Evolutionary conservation across 2,888 invertebrate species (phyloP), one percentile per base, ranked within the genome.

Genomic region (Falcaria lacertinaria): DNA sequence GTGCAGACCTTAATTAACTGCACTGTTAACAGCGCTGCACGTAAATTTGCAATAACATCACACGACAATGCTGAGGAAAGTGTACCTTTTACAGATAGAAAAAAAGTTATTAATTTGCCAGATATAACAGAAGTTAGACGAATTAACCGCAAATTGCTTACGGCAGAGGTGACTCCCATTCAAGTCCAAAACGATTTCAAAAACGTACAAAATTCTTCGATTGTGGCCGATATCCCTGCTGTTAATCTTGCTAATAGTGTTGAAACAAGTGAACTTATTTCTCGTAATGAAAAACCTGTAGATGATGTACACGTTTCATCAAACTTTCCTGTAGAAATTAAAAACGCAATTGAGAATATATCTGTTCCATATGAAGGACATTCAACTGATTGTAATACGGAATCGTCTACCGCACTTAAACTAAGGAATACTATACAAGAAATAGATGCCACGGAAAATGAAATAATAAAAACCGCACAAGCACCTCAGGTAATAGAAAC

Each of bases 161-260:
- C 76, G 14, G 84, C 80, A 1, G 79, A 84, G 68, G 76, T 86
- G 0, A 66, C 76, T 4, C 85, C 87, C 1, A 71, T 83, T 33
- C 66, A 62, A 48, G 39, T 64, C 5, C 48, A 54, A 33, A 51
- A 47, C 16, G 49, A 22, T 16, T 39, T 22, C 14, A 22, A 22
- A 2, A 28, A 11, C 11, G 28, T 11, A 7, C 8, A 7, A 11
- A 11, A 28, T 11, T 11, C 7, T 3, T 3, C 28, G 1, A 28
- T 28, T 4, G 11, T 3, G 7, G 7, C 11, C 7, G 28, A 28
- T 11, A 28, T 7, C 11, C 28, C 28, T 3, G 0, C 11, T 11
- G 28, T 28, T 1, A 28, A 1, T 7, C 11, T 11, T 11, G 28
- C 7, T 3, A 19, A 19, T 25, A 25, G 6, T 25, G 7, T 8